These are phyloP conservation scores for Rousettus madagascariensis DNA, from an alignment of 2,797 vertebrate genomes.

Conservation along the genomic window DNA sequence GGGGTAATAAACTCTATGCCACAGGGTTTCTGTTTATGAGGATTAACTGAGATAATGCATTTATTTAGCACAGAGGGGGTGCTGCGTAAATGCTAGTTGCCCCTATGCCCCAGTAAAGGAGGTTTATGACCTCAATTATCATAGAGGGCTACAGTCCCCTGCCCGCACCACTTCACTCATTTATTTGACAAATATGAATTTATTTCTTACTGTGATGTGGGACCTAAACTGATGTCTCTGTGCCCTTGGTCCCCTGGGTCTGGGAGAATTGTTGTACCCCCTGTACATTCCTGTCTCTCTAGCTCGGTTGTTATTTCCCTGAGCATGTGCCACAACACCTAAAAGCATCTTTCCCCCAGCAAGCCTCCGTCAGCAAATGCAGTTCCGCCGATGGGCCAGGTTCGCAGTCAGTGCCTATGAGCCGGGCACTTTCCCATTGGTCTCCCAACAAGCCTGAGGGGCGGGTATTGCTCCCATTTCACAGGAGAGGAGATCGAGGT, in stretches of 20 bases:
- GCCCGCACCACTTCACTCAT: background rate
- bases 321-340: background rate
- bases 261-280: too few species aligned
- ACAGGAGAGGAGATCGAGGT: background rate
- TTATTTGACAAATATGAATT: background rate
- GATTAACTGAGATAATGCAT: background rate
- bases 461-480: background rate
- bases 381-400: background rate
- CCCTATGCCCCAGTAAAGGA: background rate
- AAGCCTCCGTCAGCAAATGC: background rate
- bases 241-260: background rate
- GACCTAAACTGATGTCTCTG: background rate
- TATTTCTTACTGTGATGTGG: background rate
- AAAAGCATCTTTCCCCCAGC: background rate
- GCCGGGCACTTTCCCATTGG: background rate
- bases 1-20: background rate
- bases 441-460: background rate
- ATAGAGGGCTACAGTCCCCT: background rate
- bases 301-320: background rate
- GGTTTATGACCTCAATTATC: background rate
- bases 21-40: background rate
- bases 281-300: fast-evolving
- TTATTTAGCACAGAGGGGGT: background rate
- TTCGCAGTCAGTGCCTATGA: background rate
- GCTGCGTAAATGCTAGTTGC: background rate